Evolutionary conservation across 2,113 vertebrate species (phyloP).

Genomic region (Saimiri boliviensis): DNA sequence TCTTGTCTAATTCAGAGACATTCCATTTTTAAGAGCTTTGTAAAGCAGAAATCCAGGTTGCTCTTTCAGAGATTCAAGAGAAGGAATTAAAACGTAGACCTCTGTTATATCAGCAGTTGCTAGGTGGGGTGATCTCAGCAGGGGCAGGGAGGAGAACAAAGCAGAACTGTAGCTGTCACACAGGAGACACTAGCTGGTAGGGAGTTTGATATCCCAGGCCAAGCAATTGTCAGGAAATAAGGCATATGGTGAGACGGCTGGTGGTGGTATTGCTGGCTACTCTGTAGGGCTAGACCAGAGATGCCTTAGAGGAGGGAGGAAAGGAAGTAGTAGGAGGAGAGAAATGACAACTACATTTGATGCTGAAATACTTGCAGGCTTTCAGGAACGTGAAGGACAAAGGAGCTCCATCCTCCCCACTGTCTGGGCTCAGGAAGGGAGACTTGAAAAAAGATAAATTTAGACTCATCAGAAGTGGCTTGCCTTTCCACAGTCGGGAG

Average conservation of each 20-base stretch:
- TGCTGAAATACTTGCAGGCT: conserved; percentile 3
- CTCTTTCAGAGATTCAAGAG: not conserved
- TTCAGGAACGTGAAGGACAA: conserved; percentile 18
- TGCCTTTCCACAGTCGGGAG: not conserved
- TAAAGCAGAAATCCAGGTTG: not conserved
- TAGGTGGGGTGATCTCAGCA: not conserved
- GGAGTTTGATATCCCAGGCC: not conserved
- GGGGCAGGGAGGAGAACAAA: not conserved
- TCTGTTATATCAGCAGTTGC: not conserved
- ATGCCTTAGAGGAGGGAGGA: not conserved
- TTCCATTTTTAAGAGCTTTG: not conserved
- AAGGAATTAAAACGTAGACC: not conserved
- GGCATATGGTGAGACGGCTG: conserved; percentile 25
- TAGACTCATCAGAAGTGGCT: not conserved
- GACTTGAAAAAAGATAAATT: conserved; percentile 21
- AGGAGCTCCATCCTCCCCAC: not conserved
- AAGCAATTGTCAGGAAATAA: conserved; percentile 44
- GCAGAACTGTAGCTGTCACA: not conserved
- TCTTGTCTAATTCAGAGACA: not conserved
- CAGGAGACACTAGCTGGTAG: not conserved
- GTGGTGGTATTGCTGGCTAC: conserved; percentile 23
- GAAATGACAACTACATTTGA: conserved; percentile 47
- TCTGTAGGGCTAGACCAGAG: not conserved
- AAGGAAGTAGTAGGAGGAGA: not conserved
- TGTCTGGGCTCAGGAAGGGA: conserved; percentile 3